Conservation (phyloP, 2,113 vertebrate species). For the Rhegmatorhina hoffmannsi region DNA sequence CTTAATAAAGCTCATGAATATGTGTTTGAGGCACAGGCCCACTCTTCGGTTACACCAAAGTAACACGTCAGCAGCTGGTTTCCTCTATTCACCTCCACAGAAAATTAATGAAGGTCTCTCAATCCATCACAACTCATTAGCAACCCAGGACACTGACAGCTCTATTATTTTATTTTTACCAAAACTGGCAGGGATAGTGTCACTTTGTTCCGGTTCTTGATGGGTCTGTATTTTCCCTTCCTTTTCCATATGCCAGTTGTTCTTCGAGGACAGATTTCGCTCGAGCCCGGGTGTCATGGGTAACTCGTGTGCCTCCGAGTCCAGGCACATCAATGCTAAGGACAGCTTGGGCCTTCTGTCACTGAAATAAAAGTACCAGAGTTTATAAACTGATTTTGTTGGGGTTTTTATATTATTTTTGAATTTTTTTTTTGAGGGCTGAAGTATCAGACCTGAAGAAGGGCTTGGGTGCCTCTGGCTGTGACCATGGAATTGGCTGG, state of each 20-base stretch:
- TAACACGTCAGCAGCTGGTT: not conserved
- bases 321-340: not conserved
- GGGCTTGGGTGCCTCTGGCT: not conserved
- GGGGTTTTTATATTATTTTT: too few relatives aligned
- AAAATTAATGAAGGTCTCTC: not conserved
- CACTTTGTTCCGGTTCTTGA: not conserved
- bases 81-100: not conserved
- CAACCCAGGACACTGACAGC: slow-evolving; percentile 14
- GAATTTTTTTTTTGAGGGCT: not conserved
- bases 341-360: not conserved
- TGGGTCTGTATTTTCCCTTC: not conserved
- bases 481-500: not conserved
- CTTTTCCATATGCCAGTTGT: not conserved
- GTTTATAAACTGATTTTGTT: not conserved
- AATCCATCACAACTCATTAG: not conserved
- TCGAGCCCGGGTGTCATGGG: accelerated
- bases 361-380: not conserved
- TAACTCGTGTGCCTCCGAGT: accelerated
- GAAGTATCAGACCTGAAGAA: not conserved
- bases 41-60: not conserved
- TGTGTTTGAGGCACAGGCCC: not conserved
- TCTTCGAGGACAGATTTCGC: not conserved
- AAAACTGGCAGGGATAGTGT: not conserved
- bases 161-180: slow-evolving; percentile 35
- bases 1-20: not conserved